Conservation (phyloP, 2,888 invertebrate genomes). For the Polydesmus complanatus region DNA sequence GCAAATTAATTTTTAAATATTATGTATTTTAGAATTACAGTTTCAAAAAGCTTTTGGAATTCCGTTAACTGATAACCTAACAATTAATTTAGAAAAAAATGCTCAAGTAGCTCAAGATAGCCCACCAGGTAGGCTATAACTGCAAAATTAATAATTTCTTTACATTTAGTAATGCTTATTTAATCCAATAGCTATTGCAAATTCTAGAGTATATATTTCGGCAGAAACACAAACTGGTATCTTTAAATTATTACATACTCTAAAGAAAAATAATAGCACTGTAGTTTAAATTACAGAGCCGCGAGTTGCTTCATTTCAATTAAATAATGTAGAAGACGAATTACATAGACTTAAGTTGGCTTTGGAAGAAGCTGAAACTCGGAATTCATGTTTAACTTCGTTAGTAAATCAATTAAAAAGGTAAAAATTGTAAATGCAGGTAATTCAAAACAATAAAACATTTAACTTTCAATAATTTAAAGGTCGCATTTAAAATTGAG, state of each 20-base stretch:
- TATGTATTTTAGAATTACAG: constrained; percentile 1
- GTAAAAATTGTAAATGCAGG: constrained; percentile 11
- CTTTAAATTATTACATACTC: background rate
- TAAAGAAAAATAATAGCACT: background rate
- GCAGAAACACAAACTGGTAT: background rate
- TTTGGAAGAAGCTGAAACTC: constrained; percentile 13
- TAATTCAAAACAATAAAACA: constrained; percentile 2
- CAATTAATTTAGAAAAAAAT: background rate
- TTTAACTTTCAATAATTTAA: background rate
- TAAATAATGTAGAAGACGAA: constrained; percentile 9
- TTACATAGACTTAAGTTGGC: constrained; percentile 7
- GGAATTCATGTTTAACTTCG: constrained; percentile 10
- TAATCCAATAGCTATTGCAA: background rate
- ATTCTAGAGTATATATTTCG: background rate
- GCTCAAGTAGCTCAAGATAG: background rate
- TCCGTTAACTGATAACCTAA: background rate
- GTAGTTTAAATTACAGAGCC: background rate
- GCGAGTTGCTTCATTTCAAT: background rate
- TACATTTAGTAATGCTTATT: too few species aligned
- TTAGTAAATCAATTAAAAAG: constrained; percentile 15
- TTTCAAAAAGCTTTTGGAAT: constrained; percentile 3
- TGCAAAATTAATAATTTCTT: too few species aligned
- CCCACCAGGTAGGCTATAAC: too few species aligned
- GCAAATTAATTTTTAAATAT: too few species aligned
- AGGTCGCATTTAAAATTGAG: constrained; percentile 6